Percentiles rank a stretch among this genome's conserved stretches.
phyloP scores from a whole-genome alignment of 2,888 invertebrate species.

The Thera britannica region DNA sequence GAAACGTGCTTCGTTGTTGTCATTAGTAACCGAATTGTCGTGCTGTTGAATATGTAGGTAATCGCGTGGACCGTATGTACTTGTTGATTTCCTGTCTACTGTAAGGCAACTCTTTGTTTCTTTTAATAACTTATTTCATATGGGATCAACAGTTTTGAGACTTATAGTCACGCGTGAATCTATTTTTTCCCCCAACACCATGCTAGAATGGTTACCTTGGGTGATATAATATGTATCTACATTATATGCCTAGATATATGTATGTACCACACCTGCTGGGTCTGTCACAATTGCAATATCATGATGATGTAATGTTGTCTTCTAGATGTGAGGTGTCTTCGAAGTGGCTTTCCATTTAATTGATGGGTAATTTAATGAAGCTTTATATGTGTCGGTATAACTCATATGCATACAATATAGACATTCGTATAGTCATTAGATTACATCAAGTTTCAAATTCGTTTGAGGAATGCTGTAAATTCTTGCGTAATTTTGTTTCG shows the following conservation, averaged over 20 bases:
- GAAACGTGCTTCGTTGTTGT: slow-evolving; percentile 52
- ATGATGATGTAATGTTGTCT: slow-evolving; percentile 25
- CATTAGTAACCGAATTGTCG: slow-evolving; percentile 37
- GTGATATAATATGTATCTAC: too few species aligned
- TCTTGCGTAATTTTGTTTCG: too few species aligned
- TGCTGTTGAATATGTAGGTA: slow-evolving; percentile 33
- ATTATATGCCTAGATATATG: too few species aligned
- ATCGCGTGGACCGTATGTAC: slow-evolving; percentile 12
- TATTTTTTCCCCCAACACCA: background rate
- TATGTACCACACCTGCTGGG: slow-evolving; percentile 2
- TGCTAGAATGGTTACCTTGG: background rate
- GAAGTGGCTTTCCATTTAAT: slow-evolving; percentile 26
- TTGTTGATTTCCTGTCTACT: slow-evolving; percentile 16
- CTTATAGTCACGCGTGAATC: background rate
- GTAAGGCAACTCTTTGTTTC: background rate
- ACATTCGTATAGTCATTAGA: background rate
- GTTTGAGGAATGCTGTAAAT: background rate
- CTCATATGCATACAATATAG: slow-evolving; percentile 11
- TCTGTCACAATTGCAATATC: slow-evolving; percentile 1
- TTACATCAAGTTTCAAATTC: slow-evolving; percentile 5
- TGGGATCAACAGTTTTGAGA: background rate
- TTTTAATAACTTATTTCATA: background rate
- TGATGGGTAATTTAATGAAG: slow-evolving; percentile 42
- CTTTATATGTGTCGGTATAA: slow-evolving; percentile 31
- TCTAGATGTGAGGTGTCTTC: slow-evolving; percentile 11